phyloP scores from a whole-genome alignment of 2,797 vertebrate species.

The Oceanodroma leucorhoa region DNA sequence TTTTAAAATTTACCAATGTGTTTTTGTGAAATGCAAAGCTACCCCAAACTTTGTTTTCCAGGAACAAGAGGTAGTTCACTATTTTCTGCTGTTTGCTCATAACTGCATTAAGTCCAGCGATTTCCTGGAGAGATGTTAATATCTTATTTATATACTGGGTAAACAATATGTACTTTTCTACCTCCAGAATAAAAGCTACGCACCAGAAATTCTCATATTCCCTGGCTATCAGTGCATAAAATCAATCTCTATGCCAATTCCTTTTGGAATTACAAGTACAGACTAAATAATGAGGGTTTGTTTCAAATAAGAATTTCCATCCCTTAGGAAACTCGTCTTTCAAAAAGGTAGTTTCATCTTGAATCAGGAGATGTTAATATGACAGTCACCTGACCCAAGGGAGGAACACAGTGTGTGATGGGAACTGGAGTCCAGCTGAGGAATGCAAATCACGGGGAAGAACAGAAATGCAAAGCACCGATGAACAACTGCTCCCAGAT shows the following conservation, averaged over 20 bases:
- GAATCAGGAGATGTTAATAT: not conserved
- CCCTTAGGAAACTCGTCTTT: not conserved
- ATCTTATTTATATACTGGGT: conserved; percentile 18
- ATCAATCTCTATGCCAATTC: not conserved
- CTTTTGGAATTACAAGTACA: not conserved
- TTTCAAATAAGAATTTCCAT: not conserved
- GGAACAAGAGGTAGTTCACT: not conserved
- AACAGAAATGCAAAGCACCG: not conserved
- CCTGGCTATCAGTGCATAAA: conserved; percentile 4
- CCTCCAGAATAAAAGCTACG: not conserved
- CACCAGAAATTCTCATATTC: conserved; percentile 10
- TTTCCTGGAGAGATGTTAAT: conserved; percentile 22
- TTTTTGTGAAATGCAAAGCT: not conserved
- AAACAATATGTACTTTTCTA: not conserved
- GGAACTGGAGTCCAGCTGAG: conserved; percentile 3
- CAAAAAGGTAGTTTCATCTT: not conserved
- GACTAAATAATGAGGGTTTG: conserved; percentile 4
- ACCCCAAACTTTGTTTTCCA: not conserved
- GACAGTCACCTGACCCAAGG: not conserved
- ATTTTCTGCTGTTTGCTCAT: not conserved
- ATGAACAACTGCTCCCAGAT: not conserved
- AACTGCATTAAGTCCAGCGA: not conserved
- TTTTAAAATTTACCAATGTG: not conserved
- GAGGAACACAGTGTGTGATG: not conserved
- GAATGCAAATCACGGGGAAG: not conserved